Evolutionary conservation across 1,140 invertebrate genomes (phyloP), one percentile per base, ranked within the genome.

Genomic region (Cotesia vestalis): DNA sequence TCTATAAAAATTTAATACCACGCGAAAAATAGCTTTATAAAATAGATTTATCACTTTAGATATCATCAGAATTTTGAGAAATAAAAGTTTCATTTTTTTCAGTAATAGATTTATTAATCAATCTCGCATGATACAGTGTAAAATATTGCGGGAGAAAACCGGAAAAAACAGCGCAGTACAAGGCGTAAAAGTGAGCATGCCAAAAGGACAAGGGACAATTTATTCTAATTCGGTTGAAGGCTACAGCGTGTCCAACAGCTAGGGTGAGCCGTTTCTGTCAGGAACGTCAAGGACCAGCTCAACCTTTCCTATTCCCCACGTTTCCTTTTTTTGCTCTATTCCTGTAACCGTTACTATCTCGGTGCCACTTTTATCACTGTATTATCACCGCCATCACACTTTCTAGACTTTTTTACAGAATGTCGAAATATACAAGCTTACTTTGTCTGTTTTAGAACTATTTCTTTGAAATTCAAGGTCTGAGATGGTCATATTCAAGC

Each of bases 171-270:
- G 20, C 53, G 14, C 14, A 14, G 63, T 60, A 63, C 62, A 62
- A 62, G 55, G 52, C 17, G 38, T 51, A 72, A 46, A 46, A 46
- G 40, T 11, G 40, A 46, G 40, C 11, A 46, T 67, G 69, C 62
- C 59, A n/a, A 66, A 52, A 66, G 17, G 76, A 75, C 76, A 81
- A 82, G 80, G 81, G 82, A 83, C 85, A 81, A 86, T 86, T 86
- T 82, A 86, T 86, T 86, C 83, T 86, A 86, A 86, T 86, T 86
- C 82, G 75, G 79, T 74, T 86, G 85, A 86, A 85, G 79, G 84
- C 80, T 86, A 86, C 85, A 86, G 84, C 85, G 83, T 86, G 85
- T 86, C 83, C 80, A 81, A 86, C 84, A 86, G 84, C 81, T 84
- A 59, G 78, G 78, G 77, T 63, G 60, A 72, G 66, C 51, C 55